A percentile compares a stretch with the other conserved stretches of the same genome.
These are phyloP conservation scores for Pogonognathellus flavescens DNA, from an alignment of 1,140 invertebrate genomes.

Conservation along the genomic window DNA sequence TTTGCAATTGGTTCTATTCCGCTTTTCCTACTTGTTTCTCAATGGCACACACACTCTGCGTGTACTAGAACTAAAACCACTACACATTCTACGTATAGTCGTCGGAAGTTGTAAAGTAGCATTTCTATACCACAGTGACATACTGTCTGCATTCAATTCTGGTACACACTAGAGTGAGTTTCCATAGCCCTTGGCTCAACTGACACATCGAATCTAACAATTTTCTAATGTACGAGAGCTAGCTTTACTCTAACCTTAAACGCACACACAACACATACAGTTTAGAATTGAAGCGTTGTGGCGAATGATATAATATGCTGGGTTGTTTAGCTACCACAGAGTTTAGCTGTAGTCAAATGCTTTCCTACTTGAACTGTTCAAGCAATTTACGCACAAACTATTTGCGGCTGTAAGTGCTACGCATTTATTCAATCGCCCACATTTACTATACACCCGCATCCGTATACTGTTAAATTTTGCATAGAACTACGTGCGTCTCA, in stretches of 20 bases:
- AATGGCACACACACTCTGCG: neutral
- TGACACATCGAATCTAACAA: slow-evolving; percentile 26
- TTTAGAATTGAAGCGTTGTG: no score
- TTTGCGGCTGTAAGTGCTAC: no score
- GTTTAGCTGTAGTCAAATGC: neutral
- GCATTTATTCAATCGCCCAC: no score
- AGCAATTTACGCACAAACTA: no score
- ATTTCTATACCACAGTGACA: neutral
- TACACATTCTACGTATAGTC: neutral
- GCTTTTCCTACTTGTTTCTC: slow-evolving; percentile 28
- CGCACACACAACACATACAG: no score
- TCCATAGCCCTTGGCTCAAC: slow-evolving; percentile 24
- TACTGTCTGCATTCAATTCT: slow-evolving; percentile 22
- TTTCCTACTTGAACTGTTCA: neutral
- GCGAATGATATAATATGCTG: no score
- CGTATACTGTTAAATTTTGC: no score
- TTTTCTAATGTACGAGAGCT: slow-evolving; percentile 7
- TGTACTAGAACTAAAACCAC: neutral
- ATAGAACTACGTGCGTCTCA: no score
- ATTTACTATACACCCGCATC: no score
- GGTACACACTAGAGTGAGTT: neutral
- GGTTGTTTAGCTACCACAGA: neutral
- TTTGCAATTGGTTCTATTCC: slow-evolving; percentile 25
- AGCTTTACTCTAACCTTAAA: no score
- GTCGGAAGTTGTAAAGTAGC: no score